Conservation (phyloP, 2,797 vertebrate species). For the Mycteria americana region DNA sequence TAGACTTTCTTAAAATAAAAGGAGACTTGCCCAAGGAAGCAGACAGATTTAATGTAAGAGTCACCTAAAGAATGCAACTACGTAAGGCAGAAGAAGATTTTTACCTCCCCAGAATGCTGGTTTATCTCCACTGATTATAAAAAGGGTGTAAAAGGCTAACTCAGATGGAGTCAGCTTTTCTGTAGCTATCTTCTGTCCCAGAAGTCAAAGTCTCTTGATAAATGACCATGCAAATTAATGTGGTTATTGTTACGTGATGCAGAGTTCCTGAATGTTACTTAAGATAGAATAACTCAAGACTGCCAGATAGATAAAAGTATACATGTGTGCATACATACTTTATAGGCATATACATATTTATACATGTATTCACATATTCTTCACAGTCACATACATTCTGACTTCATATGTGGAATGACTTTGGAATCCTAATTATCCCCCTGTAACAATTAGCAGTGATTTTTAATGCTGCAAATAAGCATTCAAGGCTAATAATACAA, state of each 20-base stretch:
- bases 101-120: background rate
- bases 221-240: background rate
- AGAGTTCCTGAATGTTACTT: background rate
- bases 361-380: background rate
- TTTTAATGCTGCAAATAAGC: conserved; percentile 72
- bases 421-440: conserved; percentile 20
- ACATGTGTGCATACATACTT: background rate
- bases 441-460: conserved; percentile 69
- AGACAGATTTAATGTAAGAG: background rate
- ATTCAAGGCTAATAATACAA: conserved; percentile 77
- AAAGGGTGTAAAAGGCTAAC: background rate
- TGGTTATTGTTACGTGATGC: background rate
- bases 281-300: background rate
- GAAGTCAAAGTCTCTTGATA: background rate
- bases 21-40: background rate
- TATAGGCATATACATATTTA: background rate
- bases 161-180: background rate
- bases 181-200: background rate
- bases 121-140: background rate
- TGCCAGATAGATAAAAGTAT: background rate
- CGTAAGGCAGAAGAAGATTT: background rate
- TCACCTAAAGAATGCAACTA: background rate
- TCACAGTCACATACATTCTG: background rate
- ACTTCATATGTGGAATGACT: background rate
- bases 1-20: background rate